A percentile compares a stretch with the other conserved stretches of the same genome.
Conservation (phyloP, 2,888 invertebrate genomes). For the Oxycera nigricornis region DNA sequence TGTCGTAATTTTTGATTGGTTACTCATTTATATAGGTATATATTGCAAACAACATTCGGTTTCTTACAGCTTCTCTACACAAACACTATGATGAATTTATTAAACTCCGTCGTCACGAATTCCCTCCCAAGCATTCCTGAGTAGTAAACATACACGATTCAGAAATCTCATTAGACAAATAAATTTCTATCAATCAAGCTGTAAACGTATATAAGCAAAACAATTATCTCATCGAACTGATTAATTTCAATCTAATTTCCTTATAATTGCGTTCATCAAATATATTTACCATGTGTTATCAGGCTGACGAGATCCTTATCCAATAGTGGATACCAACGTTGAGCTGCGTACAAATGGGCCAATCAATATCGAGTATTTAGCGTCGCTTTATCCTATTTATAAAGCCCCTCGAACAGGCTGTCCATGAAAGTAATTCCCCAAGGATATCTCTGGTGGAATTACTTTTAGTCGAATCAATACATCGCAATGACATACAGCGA, state of each 20-base stretch:
- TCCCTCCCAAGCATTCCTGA: neutral
- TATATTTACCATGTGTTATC: constrained; percentile 31
- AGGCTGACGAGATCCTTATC: constrained; percentile 18
- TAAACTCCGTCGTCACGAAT: neutral
- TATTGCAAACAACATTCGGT: no score
- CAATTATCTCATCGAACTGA: constrained; percentile 36
- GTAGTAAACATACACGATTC: neutral
- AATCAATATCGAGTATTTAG: constrained; percentile 28
- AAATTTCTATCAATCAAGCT: constrained; percentile 30
- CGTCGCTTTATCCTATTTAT: constrained; percentile 18
- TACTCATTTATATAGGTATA: no score
- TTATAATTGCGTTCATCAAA: constrained; percentile 40
- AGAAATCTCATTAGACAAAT: constrained; percentile 25
- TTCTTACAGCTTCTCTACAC: no score
- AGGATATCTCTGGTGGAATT: no score
- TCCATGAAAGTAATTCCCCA: neutral
- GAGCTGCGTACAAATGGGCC: constrained; percentile 25
- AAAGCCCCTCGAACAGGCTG: neutral
- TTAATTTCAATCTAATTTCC: constrained; percentile 39
- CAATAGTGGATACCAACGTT: constrained; percentile 5
- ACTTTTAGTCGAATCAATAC: no score
- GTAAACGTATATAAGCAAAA: constrained; percentile 25
- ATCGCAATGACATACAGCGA: constrained; percentile 1
- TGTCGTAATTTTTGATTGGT: no score
- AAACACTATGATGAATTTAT: neutral